Evolutionary conservation across 2,797 vertebrate species (phyloP).

Genomic region (Masticophis lateralis): DNA sequence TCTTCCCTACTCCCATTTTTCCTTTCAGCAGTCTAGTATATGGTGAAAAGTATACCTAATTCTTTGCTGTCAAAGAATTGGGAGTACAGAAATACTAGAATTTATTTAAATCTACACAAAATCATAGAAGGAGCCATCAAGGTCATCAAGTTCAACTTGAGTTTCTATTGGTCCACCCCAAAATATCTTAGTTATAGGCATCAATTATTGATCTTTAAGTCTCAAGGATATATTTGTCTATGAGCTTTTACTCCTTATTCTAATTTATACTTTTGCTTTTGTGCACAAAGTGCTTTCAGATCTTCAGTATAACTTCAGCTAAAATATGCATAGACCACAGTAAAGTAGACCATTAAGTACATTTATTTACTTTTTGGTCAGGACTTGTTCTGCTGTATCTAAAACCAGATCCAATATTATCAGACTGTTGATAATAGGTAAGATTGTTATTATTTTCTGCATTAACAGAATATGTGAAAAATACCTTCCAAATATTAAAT

Average conservation of each 20-base stretch:
- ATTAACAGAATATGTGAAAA: neutral
- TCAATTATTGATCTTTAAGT: neutral
- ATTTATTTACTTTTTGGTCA: neutral
- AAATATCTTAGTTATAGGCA: neutral
- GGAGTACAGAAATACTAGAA: too few relatives aligned
- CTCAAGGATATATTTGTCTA: neutral
- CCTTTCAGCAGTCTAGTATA: neutral
- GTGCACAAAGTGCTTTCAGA: neutral
- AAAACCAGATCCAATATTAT: neutral
- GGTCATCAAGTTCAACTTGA: neutral
- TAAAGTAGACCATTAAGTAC: neutral
- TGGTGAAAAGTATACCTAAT: neutral
- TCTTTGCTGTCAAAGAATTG: neutral
- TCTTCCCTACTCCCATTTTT: neutral
- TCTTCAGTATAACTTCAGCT: neutral
- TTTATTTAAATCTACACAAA: neutral
- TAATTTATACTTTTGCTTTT: neutral
- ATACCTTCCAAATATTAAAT: slow-evolving; percentile 30
- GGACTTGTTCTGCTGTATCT: neutral
- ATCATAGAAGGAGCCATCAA: neutral
- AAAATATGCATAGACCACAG: neutral
- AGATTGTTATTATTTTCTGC: neutral
- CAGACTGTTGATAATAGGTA: neutral
- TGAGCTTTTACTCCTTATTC: neutral
- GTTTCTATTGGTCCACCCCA: neutral